Evolutionary conservation across 2,888 invertebrate species (phyloP).

Genomic region (Caenorhabditis sinica): DNA sequence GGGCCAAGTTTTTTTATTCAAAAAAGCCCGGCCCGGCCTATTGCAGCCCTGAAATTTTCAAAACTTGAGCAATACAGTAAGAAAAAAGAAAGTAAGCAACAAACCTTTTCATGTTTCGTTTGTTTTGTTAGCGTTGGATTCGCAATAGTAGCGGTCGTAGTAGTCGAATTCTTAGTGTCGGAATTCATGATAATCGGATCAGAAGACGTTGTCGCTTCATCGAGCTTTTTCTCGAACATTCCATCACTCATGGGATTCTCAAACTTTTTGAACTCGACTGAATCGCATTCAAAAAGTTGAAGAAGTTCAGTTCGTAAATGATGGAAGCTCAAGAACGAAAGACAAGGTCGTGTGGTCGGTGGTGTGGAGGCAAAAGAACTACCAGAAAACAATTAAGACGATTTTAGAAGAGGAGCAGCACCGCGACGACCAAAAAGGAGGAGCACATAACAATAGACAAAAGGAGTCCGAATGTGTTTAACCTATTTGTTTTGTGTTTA

Average conservation of each 20-base stretch:
- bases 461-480: conserved; percentile 57
- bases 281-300: not conserved
- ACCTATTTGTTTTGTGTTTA: conserved; percentile 69
- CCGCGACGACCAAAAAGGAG: conserved; percentile 34
- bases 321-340: conserved; percentile 1
- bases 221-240: conserved; percentile 2
- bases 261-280: not conserved
- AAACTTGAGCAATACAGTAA: not conserved
- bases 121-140: conserved; percentile 19
- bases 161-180: conserved; percentile 19
- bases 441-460: conserved; percentile 55
- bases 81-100: not conserved
- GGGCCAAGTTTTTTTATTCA: no score
- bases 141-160: conserved; percentile 11
- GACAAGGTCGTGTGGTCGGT: conserved; percentile 17
- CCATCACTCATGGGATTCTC: conserved; percentile 14
- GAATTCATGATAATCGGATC: conserved; percentile 28
- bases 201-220: conserved; percentile 33
- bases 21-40: no score
- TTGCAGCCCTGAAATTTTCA: not conserved
- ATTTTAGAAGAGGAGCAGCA: conserved; percentile 34
- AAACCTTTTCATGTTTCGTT: conserved; percentile 29
- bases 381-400: conserved; percentile 56
- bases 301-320: conserved; percentile 4
- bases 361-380: not conserved